These are phyloP conservation scores for Xyrauchen texanus DNA, from an alignment of 2,113 vertebrate species.

Conservation along the genomic window DNA sequence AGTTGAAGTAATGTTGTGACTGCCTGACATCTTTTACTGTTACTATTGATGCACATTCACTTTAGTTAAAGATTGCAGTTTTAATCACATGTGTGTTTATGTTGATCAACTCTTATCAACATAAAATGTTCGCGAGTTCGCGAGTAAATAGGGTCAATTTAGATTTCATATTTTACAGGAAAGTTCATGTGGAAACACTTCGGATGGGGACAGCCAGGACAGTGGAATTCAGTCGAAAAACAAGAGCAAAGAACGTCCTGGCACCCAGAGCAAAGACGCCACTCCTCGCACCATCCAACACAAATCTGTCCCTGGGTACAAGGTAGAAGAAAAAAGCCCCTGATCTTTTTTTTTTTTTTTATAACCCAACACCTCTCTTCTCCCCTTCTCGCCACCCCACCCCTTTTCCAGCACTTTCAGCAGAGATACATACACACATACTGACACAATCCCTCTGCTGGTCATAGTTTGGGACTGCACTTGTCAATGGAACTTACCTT, in stretches of 20 bases:
- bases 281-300: slow-evolving; percentile 84
- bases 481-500: slow-evolving; percentile 54
- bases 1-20: slow-evolving; percentile 42
- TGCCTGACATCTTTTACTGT: not conserved
- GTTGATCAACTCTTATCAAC: no score
- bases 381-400: slow-evolving; percentile 69
- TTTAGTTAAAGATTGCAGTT: no score
- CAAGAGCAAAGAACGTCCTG: slow-evolving; percentile 87
- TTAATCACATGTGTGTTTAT: no score
- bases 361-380: slow-evolving; percentile 74
- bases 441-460: slow-evolving; percentile 54
- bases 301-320: slow-evolving; percentile 95
- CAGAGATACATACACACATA: slow-evolving; percentile 55
- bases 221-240: slow-evolving; percentile 82
- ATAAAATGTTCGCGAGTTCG: no score
- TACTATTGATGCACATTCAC: no score
- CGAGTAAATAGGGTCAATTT: not conserved
- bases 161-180: slow-evolving; percentile 74
- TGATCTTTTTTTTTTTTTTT: slow-evolving; percentile 80
- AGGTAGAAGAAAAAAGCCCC: slow-evolving; percentile 99
- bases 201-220: slow-evolving; percentile 94
- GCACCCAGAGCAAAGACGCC: slow-evolving; percentile 85
- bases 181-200: slow-evolving; percentile 92
- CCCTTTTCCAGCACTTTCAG: slow-evolving; percentile 63
- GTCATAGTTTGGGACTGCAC: slow-evolving; percentile 62